Evolutionary conservation across 2,888 invertebrate genomes (phyloP).

Genomic region (Parelbella ahira): DNA sequence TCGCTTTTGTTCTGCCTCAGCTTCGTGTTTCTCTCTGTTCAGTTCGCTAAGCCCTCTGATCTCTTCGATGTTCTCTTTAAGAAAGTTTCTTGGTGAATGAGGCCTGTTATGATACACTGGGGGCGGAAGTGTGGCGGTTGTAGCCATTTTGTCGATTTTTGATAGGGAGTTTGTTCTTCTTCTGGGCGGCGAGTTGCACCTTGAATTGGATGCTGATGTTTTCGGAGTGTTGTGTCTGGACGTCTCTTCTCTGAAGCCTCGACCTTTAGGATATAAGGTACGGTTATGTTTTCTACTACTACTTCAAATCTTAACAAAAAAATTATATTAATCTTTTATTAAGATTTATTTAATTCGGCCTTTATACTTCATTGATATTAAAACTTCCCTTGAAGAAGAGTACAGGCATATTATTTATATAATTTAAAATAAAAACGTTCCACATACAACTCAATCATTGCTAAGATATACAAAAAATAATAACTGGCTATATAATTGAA

Average conservation of each 20-base stretch:
- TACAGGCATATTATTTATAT: too few relatives aligned
- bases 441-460: too few relatives aligned
- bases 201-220: constrained; percentile 64
- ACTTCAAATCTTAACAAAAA: too few relatives aligned
- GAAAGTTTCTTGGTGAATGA: constrained; percentile 67
- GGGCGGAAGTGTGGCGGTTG: constrained; percentile 54
- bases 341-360: too few relatives aligned
- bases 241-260: constrained; percentile 75
- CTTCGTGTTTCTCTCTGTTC: constrained; percentile 73
- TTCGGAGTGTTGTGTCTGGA: constrained; percentile 80
- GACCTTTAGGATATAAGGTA: too few relatives aligned
- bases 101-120: constrained; percentile 51
- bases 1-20: constrained; percentile 63
- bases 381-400: too few relatives aligned
- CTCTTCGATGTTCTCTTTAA: constrained; percentile 74
- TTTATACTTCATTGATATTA: too few relatives aligned
- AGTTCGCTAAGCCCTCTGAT: constrained; percentile 69
- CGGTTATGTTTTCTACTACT: too few relatives aligned
- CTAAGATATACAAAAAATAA: too few relatives aligned
- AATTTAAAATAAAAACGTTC: too few relatives aligned
- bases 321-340: too few relatives aligned
- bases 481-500: too few relatives aligned
- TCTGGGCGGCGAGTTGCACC: constrained; percentile 63
- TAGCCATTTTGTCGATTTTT: constrained; percentile 68
- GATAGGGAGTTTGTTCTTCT: constrained; percentile 66